Conservation (phyloP, 2,797 vertebrate genomes). For the Sebastes steindachneri region DNA sequence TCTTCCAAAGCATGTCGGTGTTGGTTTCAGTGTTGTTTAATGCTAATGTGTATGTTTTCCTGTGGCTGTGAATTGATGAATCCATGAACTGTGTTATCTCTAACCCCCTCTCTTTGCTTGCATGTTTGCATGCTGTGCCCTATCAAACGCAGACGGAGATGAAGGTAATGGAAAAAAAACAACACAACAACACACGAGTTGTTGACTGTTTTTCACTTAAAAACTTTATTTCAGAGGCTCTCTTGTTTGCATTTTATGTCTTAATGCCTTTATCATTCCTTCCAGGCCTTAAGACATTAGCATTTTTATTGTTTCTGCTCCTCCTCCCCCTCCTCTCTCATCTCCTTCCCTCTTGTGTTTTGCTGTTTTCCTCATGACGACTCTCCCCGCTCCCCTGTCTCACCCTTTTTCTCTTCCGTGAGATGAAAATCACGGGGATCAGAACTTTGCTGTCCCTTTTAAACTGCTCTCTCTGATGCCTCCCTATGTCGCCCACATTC, state of each 20-base stretch:
- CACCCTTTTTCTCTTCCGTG: conserved; percentile 11
- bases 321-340: conserved; percentile 12
- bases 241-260: conserved; percentile 48
- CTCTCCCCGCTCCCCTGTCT: neutral
- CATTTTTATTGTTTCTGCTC: conserved; percentile 78
- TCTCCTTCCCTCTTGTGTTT: conserved; percentile 29
- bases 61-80: conserved; percentile 39
- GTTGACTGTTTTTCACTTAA: conserved; percentile 59
- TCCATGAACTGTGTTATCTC: conserved; percentile 69
- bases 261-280: conserved; percentile 65
- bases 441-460: conserved; percentile 61
- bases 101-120: conserved; percentile 92
- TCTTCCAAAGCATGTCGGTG: conserved; percentile 5
- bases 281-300: conserved; percentile 75
- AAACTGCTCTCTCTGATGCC: conserved; percentile 59
- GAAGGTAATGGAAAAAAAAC: conserved; percentile 90
- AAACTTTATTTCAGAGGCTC: conserved; percentile 39
- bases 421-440: conserved; percentile 56
- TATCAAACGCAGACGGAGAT: conserved; percentile 91
- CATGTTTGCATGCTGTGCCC: conserved; percentile 96
- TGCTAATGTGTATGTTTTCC: conserved; percentile 30
- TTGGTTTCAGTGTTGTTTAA: conserved; percentile 9
- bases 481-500: conserved; percentile 44
- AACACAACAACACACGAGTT: conserved; percentile 30
- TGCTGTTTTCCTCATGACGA: conserved; percentile 26